Base-by-base conservation (phyloP, 2,113 vertebrate species). In the Martes martes region DNA sequence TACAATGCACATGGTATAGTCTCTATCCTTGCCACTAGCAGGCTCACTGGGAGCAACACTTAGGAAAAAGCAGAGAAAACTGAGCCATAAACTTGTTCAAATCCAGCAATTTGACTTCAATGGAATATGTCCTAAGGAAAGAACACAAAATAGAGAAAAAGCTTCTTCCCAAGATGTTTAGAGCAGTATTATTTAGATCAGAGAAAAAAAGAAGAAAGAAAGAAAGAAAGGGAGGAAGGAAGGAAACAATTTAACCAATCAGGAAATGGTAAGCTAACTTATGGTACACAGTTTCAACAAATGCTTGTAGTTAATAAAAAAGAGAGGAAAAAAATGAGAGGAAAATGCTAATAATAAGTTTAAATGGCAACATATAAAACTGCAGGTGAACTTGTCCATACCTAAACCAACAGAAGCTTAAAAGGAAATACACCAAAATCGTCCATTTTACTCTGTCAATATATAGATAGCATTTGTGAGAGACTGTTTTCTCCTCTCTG, bases 331-430 rank as follows among this genome's bases (percentile, higher is more conserved):
- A 15, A 52, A 15, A 52, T 52, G 50, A 52, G 14, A 82, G 15
- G 28, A 88, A 65, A 65, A 91, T 79, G 47, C 24, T 73, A 94
- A 76, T n/a, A 83, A 69, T 24, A 76, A 65, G 31, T 28, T 63
- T 71, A 86, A 90, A 92, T 42, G 7, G 36, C 24, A 94, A 93
- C 33, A 96, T 93, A 90, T 81, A 76, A 80, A 93, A 88, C 5
- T 71, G 1, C 63, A 82, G 92, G 50, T 50, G 47, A 50, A 50
- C 47, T 50, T 50, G 47, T 50, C 47, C 47, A 13, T 50, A 13
- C 47, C 47, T 50, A 50, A 50, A 50, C 47, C 47, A 50, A 13
- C 47, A 50, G 47, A 50, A 2, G 47, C 47, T 50, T 50, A 50
- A 50, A 47, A 50, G 50, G 50, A 50, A 14, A 50, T 11, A 85